phyloP scores from a whole-genome alignment of 1,140 invertebrate genomes.

The Lethrus apterus region DNA sequence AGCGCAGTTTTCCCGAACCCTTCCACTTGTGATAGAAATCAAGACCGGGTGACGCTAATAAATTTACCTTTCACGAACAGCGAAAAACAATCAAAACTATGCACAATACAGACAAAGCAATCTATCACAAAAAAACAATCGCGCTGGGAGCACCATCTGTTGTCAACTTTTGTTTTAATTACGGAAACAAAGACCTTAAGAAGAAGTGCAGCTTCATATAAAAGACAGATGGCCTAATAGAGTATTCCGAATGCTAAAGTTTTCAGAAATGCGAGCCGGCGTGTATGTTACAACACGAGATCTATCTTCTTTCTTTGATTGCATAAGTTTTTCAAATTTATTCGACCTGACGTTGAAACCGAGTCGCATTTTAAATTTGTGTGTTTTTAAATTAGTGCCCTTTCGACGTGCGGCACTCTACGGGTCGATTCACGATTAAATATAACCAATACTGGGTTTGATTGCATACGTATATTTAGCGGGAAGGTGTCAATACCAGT shows the following conservation, averaged over 20 bases:
- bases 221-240: conserved; percentile 32
- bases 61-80: conserved; percentile 38
- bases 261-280: conserved; percentile 2
- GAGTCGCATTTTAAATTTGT: conserved; percentile 9
- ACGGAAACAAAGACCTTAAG: conserved; percentile 37
- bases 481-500: conserved; percentile 19
- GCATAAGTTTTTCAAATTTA: conserved; percentile 19
- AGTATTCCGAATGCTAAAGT: conserved; percentile 20
- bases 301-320: conserved; percentile 18
- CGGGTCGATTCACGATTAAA: not conserved
- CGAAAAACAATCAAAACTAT: conserved; percentile 40
- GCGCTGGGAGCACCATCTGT: conserved; percentile 34
- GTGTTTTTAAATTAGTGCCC: conserved; percentile 9
- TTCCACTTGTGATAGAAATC: conserved; percentile 30
- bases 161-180: conserved; percentile 42
- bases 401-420: not conserved
- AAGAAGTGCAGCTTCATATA: conserved; percentile 27
- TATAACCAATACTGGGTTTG: conserved; percentile 2
- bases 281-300: conserved; percentile 2
- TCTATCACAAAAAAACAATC: conserved; percentile 42
- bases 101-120: conserved; percentile 39
- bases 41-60: conserved; percentile 35
- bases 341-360: not conserved
- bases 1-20: conserved; percentile 7
- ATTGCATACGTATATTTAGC: conserved; percentile 5